These are phyloP conservation scores for Phylloscopus whistleri DNA, from an alignment of 2,113 vertebrate genomes.

Conservation along the genomic window DNA sequence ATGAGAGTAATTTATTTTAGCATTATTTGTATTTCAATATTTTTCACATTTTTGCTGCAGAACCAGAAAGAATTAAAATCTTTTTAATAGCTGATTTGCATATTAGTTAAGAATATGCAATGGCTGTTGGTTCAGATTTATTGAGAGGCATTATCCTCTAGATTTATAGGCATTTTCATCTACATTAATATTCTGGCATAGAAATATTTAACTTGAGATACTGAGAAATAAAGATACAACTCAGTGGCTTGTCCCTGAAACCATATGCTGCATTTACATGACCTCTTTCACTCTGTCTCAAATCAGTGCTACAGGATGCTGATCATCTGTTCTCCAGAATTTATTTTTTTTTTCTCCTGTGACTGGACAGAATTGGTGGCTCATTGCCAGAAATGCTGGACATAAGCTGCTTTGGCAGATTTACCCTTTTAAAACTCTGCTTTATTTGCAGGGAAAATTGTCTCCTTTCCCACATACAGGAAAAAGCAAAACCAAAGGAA, in stretches of 20 bases:
- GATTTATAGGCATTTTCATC: background rate
- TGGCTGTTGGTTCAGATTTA: background rate
- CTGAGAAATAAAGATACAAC: background rate
- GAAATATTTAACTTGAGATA: background rate
- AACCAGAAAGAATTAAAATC: background rate
- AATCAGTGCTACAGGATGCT: background rate
- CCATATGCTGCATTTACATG: background rate
- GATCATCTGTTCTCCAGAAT: slow-evolving; percentile 16
- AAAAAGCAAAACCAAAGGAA: background rate
- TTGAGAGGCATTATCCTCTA: background rate
- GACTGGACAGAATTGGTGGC: slow-evolving; percentile 23
- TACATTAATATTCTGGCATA: background rate
- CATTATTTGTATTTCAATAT: background rate
- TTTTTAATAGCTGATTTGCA: background rate
- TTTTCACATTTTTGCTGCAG: background rate
- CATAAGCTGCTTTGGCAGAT: slow-evolving; percentile 40
- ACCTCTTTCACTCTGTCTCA: slow-evolving; percentile 1
- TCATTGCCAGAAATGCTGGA: background rate
- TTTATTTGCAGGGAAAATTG: background rate
- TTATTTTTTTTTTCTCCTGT: background rate
- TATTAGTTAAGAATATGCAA: background rate
- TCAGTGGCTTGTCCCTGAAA: background rate
- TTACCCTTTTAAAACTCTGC: slow-evolving; percentile 5
- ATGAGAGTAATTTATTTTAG: background rate
- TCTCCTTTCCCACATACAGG: background rate